A percentile compares a stretch with the other conserved stretches of the same genome.
phyloP scores from a whole-genome alignment of 2,888 invertebrate species.

The Epirrita christyi region DNA sequence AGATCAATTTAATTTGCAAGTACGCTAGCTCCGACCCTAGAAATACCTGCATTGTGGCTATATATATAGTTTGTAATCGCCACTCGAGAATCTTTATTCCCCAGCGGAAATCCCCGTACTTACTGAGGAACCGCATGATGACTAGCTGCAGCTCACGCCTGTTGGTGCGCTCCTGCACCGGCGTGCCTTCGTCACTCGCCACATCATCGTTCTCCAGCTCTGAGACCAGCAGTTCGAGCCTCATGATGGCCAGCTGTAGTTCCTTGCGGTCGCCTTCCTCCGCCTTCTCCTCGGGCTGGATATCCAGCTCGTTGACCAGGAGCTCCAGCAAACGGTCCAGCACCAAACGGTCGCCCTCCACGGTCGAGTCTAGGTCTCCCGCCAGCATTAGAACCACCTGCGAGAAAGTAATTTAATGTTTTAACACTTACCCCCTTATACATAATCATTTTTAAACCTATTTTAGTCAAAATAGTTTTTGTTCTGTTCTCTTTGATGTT shows the following conservation, averaged over 20 bases:
- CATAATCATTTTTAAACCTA: no score
- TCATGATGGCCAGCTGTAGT: conserved; percentile 94
- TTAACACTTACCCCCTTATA: no score
- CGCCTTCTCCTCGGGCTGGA: conserved; percentile 77
- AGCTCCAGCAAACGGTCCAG: conserved; percentile 90
- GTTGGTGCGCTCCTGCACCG: conserved; percentile 87
- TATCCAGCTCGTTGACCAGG: conserved; percentile 89
- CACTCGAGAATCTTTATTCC: no score
- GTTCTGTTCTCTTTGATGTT: no score
- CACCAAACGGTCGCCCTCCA: conserved; percentile 91
- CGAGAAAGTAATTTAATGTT: background rate
- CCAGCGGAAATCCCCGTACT: no score
- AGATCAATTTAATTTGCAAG: no score
- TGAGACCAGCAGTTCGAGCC: conserved; percentile 89
- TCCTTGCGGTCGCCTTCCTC: conserved; percentile 90
- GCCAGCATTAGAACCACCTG: conserved; percentile 94
- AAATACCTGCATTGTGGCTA: no score
- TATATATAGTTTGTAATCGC: no score
- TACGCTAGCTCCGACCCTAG: no score
- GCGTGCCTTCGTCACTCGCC: conserved; percentile 73
- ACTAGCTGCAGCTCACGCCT: conserved; percentile 94
- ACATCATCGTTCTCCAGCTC: conserved; percentile 87
- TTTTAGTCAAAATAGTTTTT: no score
- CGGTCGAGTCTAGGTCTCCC: conserved; percentile 93
- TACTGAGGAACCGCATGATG: conserved; percentile 93